Percentiles rank a stretch among this genome's conserved stretches.
Evolutionary conservation across 2,888 invertebrate genomes (phyloP).

Genomic region (Hyalella azteca): DNA sequence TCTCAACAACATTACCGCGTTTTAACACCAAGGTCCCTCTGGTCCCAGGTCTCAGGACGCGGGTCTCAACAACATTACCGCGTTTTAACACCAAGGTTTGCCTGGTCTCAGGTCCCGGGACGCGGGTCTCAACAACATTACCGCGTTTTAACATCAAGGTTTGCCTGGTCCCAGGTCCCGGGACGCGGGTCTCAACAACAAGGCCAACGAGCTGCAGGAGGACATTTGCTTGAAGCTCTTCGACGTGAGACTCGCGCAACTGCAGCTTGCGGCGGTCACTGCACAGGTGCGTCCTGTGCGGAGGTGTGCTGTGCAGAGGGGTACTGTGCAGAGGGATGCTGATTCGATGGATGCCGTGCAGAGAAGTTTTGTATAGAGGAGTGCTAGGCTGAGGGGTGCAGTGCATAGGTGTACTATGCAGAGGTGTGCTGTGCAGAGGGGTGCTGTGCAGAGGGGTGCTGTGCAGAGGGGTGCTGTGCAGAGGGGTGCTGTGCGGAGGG

Average conservation of each 20-base stretch:
- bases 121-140: constrained; percentile 79
- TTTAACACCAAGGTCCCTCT: not conserved
- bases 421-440: not conserved
- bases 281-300: constrained; percentile 81
- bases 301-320: not conserved
- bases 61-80: constrained; percentile 75
- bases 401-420: not conserved
- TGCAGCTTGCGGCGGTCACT: constrained; percentile 86
- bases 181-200: constrained; percentile 85
- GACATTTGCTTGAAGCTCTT: constrained; percentile 93
- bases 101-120: constrained; percentile 70
- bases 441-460: too few species aligned
- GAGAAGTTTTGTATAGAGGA: not conserved
- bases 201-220: constrained; percentile 94
- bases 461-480: too few species aligned
- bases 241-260: constrained; percentile 87
- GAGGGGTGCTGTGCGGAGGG: too few species aligned
- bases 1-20: constrained; percentile 73
- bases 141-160: too few species aligned
- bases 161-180: constrained; percentile 69
- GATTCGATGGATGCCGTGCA: not conserved
- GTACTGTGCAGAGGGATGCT: not conserved
- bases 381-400: not conserved
- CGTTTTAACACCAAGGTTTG: not conserved
- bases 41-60: constrained; percentile 72